These are phyloP conservation scores for Daboia siamensis DNA, from an alignment of 2,113 vertebrate species.

Conservation along the genomic window DNA sequence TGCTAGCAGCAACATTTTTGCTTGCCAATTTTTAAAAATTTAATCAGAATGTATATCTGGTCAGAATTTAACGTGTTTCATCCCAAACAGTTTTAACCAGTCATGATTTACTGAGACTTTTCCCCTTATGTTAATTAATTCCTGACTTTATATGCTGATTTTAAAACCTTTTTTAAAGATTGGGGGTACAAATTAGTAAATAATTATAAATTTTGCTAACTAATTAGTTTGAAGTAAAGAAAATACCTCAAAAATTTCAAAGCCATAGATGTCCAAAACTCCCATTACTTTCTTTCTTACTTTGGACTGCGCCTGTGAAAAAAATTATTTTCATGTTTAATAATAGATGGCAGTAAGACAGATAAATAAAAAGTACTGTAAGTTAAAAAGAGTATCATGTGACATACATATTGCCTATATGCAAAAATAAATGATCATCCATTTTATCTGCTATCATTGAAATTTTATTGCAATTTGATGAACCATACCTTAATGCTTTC, in stretches of 20 bases:
- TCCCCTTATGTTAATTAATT: background rate
- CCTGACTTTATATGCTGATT: background rate
- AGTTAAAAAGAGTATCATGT: background rate
- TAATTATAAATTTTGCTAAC: background rate
- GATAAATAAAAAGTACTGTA: background rate
- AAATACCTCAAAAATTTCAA: conserved; percentile 99
- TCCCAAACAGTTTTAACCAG: background rate
- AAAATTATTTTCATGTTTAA: conserved; percentile 17
- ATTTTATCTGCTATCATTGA: conserved; percentile 7
- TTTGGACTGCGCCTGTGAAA: conserved; percentile 86
- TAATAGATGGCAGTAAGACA: background rate
- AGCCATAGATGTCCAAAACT: conserved; percentile 97
- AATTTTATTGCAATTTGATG: conserved; percentile 20
- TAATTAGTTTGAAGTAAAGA: background rate
- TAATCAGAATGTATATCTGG: background rate
- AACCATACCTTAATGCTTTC: conserved; percentile 93
- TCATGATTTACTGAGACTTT: background rate
- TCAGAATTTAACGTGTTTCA: background rate
- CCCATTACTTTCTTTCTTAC: conserved; percentile 98
- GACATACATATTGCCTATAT: background rate
- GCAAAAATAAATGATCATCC: background rate
- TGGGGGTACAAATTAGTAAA: fast-evolving
- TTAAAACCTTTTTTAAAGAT: background rate
- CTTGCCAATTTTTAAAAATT: background rate
- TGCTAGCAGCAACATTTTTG: background rate